A percentile compares a stretch with the other conserved stretches of the same genome.
phyloP scores from a whole-genome alignment of 2,797 vertebrate species.

The Siniperca scherzeri region DNA sequence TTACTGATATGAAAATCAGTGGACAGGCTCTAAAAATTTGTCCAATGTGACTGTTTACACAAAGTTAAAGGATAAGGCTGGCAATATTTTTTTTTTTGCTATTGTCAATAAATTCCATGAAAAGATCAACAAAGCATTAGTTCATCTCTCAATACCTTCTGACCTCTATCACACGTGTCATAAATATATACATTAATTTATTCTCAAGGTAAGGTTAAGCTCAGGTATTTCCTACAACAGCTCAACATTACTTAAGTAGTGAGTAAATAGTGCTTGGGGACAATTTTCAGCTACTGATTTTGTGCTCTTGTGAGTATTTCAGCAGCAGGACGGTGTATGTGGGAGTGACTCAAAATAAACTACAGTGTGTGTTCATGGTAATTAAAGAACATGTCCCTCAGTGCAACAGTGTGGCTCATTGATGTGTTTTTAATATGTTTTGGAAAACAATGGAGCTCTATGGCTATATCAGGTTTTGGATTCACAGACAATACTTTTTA shows the following conservation, averaged over 20 bases:
- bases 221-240: not conserved
- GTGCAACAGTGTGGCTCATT: not conserved
- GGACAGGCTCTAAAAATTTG: not conserved
- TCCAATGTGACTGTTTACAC: not conserved
- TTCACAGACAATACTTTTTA: not conserved
- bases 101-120: not conserved
- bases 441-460: not conserved
- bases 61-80: not conserved
- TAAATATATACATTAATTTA: too few species aligned
- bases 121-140: too few species aligned
- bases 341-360: not conserved
- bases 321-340: not conserved
- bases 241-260: too few species aligned
- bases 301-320: not conserved
- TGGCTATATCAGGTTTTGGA: not conserved
- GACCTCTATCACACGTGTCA: too few species aligned
- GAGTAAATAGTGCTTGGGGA: not conserved
- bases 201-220: not conserved
- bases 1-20: not conserved
- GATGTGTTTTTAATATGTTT: not conserved
- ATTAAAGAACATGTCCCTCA: not conserved
- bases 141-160: too few species aligned
- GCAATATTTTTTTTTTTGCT: not conserved
- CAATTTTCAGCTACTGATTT: not conserved
- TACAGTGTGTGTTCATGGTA: not conserved